Conservation (phyloP, 2,797 vertebrate species). For the Zalophus californianus region DNA sequence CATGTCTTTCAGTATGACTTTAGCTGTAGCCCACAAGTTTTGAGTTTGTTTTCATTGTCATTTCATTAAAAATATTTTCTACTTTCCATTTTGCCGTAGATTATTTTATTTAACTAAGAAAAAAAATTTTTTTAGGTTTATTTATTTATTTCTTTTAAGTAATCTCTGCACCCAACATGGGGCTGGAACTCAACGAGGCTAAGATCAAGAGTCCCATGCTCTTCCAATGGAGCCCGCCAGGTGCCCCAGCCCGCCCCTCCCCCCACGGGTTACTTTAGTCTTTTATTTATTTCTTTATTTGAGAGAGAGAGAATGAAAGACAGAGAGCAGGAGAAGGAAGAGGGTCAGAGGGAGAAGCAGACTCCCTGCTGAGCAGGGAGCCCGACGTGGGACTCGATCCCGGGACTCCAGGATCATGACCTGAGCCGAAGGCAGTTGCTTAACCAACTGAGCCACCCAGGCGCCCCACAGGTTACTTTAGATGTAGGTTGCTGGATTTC, state of each 20-base stretch:
- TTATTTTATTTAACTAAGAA: not conserved
- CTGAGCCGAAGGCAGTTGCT: too few species aligned
- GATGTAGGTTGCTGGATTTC: not conserved
- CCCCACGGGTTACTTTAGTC: not conserved
- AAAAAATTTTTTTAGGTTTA: not conserved
- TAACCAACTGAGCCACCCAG: too few species aligned
- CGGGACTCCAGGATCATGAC: too few species aligned
- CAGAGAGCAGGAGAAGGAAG: too few species aligned
- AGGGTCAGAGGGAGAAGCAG: too few species aligned
- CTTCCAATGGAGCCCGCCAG: not conserved
- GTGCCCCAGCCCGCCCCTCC: not conserved
- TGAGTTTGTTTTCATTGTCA: not conserved
- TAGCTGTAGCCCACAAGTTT: not conserved
- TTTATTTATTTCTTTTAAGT: not conserved
- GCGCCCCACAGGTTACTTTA: not conserved
- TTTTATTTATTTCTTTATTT: too few species aligned
- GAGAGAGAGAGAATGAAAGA: too few species aligned
- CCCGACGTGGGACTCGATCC: too few species aligned
- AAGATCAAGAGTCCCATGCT: not conserved
- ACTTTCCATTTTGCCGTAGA: not conserved
- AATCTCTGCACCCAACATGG: not conserved
- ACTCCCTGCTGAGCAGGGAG: too few species aligned
- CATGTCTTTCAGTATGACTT: not conserved
- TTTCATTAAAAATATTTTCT: conserved; percentile 33
- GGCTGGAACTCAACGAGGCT: not conserved